phyloP scores from a whole-genome alignment of 2,113 vertebrate genomes.

The Microcebus murinus region DNA sequence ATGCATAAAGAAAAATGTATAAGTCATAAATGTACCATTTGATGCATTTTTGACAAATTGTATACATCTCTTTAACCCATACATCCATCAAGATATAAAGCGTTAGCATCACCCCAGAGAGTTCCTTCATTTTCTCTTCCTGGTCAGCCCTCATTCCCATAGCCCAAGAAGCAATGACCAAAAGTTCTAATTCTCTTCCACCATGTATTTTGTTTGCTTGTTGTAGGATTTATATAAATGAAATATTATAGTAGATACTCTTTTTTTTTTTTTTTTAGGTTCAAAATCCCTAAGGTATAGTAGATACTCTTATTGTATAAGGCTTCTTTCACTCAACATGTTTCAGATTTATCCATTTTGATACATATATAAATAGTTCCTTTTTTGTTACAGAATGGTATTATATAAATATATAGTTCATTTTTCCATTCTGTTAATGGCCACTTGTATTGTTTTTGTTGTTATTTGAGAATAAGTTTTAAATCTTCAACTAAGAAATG shows the following conservation, averaged over 20 bases:
- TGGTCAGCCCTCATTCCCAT: too few species aligned
- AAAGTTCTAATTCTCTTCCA: background rate
- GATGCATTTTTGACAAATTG: background rate
- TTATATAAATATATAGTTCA: background rate
- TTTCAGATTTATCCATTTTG: background rate
- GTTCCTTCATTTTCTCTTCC: background rate
- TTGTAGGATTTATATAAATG: background rate
- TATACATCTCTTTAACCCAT: background rate
- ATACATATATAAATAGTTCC: background rate
- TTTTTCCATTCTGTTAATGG: background rate
- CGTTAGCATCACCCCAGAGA: background rate
- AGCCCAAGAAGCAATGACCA: background rate
- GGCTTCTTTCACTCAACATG: background rate
- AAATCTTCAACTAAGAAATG: background rate
- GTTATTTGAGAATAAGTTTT: slow-evolving; percentile 12
- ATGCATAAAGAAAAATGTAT: background rate
- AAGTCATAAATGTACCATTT: background rate
- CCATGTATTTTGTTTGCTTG: background rate
- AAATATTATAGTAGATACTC: background rate
- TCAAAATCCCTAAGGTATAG: too few species aligned
- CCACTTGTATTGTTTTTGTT: background rate
- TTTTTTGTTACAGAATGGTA: background rate
- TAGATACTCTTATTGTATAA: background rate
- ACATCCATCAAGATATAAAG: background rate
- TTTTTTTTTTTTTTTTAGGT: too few species aligned